phyloP scores from a whole-genome alignment of 2,888 invertebrate genomes.

The Tetrapedia diversipes region DNA sequence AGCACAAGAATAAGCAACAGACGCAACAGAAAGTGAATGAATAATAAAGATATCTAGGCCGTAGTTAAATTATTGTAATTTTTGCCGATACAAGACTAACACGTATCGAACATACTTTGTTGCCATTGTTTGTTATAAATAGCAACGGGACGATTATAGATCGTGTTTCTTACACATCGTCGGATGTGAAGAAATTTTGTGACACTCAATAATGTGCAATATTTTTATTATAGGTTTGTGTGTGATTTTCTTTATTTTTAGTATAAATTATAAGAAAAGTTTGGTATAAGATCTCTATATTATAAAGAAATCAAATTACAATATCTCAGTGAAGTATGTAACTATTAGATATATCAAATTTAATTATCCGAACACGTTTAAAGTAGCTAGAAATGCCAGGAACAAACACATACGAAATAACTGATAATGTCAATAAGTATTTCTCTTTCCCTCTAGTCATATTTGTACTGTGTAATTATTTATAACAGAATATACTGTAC shows the following conservation, averaged over 20 bases:
- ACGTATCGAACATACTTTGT: conserved; percentile 59
- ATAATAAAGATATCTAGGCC: conserved; percentile 22
- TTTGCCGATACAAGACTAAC: conserved; percentile 22
- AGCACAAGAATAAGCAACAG: conserved; percentile 64
- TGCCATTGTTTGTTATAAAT: conserved; percentile 68
- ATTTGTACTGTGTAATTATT: conserved; percentile 72
- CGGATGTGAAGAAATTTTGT: conserved; percentile 21
- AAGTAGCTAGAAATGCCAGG: conserved; percentile 35
- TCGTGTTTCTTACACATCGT: conserved; percentile 13
- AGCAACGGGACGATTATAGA: conserved; percentile 42
- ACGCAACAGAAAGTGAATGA: conserved; percentile 42
- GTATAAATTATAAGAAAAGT: conserved; percentile 13
- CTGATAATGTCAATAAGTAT: conserved; percentile 63
- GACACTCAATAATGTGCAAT: conserved; percentile 61
- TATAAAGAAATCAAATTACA: conserved; percentile 29
- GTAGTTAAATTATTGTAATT: conserved; percentile 40
- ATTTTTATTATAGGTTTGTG: conserved; percentile 49
- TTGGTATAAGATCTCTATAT: conserved; percentile 22
- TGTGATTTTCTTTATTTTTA: conserved; percentile 45
- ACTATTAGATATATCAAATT: conserved; percentile 11
- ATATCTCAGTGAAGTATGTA: conserved; percentile 12
- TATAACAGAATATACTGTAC: conserved; percentile 64
- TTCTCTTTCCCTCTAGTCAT: conserved; percentile 76
- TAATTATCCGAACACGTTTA: conserved; percentile 25
- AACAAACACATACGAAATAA: conserved; percentile 53